A percentile compares a stretch with the other conserved stretches of the same genome.
These are phyloP conservation scores for Mus minutoides DNA, from an alignment of 2,797 vertebrate species.

Conservation along the genomic window DNA sequence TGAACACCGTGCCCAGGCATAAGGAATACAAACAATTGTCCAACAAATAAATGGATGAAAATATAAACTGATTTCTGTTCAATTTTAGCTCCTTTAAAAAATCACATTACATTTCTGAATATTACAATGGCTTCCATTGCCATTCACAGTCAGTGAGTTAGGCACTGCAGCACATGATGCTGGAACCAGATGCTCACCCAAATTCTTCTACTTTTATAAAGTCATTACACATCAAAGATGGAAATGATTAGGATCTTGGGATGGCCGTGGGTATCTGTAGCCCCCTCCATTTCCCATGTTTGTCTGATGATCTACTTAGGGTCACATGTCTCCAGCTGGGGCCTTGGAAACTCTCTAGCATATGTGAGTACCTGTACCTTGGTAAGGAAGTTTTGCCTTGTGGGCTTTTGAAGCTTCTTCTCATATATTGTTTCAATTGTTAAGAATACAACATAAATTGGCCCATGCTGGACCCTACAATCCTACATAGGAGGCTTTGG, in stretches of 20 bases:
- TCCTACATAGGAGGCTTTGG: background rate
- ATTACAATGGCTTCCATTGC: background rate
- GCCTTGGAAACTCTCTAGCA: background rate
- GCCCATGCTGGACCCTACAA: background rate
- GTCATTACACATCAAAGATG: background rate
- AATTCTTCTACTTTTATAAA: background rate
- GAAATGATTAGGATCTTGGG: background rate
- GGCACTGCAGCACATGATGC: background rate
- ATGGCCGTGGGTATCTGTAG: background rate
- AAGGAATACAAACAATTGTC: background rate
- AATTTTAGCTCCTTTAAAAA: background rate
- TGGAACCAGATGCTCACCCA: background rate
- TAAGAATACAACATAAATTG: background rate
- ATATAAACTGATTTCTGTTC: background rate
- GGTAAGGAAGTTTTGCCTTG: background rate
- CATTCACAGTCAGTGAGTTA: background rate
- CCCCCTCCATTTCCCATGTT: background rate
- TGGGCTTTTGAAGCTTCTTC: slow-evolving; percentile 8
- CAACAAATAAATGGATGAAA: background rate
- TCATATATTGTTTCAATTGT: background rate
- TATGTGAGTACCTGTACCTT: background rate
- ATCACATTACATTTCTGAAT: background rate
- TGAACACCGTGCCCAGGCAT: background rate
- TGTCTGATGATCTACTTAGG: background rate
- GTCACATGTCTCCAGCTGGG: background rate